Base-by-base conservation (phyloP, 2,888 invertebrate genomes). In the Thelaira solivaga region DNA sequence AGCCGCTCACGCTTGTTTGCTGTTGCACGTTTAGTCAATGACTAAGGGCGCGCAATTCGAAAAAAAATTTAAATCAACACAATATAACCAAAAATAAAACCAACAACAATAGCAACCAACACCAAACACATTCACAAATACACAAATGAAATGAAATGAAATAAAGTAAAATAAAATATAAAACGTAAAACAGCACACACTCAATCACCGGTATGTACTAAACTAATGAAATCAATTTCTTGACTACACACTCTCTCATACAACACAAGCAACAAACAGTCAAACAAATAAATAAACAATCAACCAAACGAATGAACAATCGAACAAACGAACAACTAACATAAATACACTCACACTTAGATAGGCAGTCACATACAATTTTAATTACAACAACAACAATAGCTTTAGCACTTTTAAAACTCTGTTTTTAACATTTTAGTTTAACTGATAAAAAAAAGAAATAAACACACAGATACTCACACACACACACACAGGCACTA, bases 1-100 rank as follows among this genome's bases (percentile, higher is more conserved):
- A 11, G 76, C 76, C 76, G 72, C 80, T 76, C 64, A 76, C 76
- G 80, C 76, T 76, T 73, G 73, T 64, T 76, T 65, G 68, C 72
- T 76, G 72, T 64, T 80, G 73, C 85, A 86, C 86, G 86, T 86
- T 86, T 86, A 86, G 86, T 87, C 84, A 84, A 84, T 85, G 85
- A 86, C 86, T 87, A 86, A 86, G 86, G 86, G 87, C 87, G 86
- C 85, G 86, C 83, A 84, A 86, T 87, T 86, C 85, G 86, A 87
- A 86, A 86, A 85, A 74, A 85, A 86, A 85, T 86, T 83, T 84
- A 87, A 86, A 85, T 85, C 85, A 86, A 80, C 81, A 82, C 49
- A 68, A 64, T 55, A 76, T 71, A 81, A 68, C 76, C 73, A 80
- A 81, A 64, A 69, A 64, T 41, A 69, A 68, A 68, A 69, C 24